Evolutionary conservation across 2,888 invertebrate genomes (phyloP).

Genomic region (Meloe dianella): DNA sequence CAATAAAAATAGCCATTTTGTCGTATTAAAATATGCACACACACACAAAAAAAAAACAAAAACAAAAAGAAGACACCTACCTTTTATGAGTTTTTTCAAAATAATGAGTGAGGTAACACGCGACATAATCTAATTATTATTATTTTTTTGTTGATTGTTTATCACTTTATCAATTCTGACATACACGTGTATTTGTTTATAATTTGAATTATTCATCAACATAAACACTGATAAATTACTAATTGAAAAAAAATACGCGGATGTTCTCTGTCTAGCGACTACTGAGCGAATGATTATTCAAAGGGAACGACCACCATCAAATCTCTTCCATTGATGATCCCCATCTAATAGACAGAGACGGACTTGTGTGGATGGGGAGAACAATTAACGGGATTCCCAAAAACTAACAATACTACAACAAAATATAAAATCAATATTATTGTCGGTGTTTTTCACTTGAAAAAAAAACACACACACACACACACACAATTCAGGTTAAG

Average conservation of each 20-base stretch:
- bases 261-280: background rate
- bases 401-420: background rate
- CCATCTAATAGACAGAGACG: background rate
- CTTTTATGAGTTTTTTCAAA: background rate
- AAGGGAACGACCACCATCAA: background rate
- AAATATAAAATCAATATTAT: background rate
- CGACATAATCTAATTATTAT: background rate
- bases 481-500: background rate
- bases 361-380: background rate
- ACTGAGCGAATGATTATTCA: background rate
- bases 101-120: background rate
- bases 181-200: conserved; percentile 6
- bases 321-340: background rate
- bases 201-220: background rate
- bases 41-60: too few relatives aligned
- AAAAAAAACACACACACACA: background rate
- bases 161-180: background rate
- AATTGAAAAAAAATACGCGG: background rate
- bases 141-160: background rate
- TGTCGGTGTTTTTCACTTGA: background rate
- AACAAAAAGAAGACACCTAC: background rate
- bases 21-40: background rate
- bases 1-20: background rate
- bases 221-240: background rate
- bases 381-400: conserved; percentile 1